Evolutionary conservation across 2,888 invertebrate genomes (phyloP), one percentile per base, ranked within the genome.

Genomic region (Euzetes globulus): DNA sequence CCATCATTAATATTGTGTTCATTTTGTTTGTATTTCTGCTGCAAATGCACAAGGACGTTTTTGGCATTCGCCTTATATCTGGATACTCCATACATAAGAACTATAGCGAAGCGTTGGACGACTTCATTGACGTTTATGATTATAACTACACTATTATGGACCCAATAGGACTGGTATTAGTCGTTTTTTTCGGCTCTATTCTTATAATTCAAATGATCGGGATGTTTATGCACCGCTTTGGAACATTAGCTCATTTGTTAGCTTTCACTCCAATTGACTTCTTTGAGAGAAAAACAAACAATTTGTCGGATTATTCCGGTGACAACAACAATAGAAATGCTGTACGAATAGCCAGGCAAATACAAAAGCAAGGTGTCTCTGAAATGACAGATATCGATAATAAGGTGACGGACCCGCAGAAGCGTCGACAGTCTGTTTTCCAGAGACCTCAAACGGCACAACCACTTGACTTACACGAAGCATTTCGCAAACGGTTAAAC

Each of bases 161-260:
- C 75, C 84, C 84, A 0, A 82, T 85, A 75, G 81, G 86, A 86
- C 85, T 98, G 77, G 93, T 96, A 37, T 97, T 98, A 82, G 92
- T 98, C 79, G 91, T 94, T 85, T 96, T 97, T 88, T 98, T 97
- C 84, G 95, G 95, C 58, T 86, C 94, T 80, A 95, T 98, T 85
- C 86, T 98, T 84, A 86, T 96, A 47, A 93, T 97, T 80, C 96
- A 98, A 85, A 97, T 97, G 84, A 87, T 90, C 75, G 97, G 95
- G 79, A 98, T 97, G 97, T 87, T 98, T 86, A 93, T 96, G 88
- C 98, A 98, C 90, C 89, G 98, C 80, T 94, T 97, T 82, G 95
- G 94, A 81, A 98, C 98, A 1, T 85, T 98, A 76, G 91, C 96
- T 3, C 98, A 98, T 82, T 96, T 98, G 81, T 86, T 97, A 58